Evolutionary conservation across 2,797 vertebrate species (phyloP).

Genomic region (Phalloptychus januarius): DNA sequence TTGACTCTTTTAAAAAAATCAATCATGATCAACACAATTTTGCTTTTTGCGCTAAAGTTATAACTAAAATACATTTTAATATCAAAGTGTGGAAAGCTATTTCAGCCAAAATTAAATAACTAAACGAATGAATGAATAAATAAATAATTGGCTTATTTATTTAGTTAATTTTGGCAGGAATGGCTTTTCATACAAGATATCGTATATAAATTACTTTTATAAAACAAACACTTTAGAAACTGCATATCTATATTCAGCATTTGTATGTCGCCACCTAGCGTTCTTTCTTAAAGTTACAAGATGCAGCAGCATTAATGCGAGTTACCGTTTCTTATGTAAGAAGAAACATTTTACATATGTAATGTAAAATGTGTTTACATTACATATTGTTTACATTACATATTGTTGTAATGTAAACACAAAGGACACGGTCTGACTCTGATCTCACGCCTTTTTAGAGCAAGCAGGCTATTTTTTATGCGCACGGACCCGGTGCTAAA

Average conservation of each 20-base stretch:
- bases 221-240: not conserved
- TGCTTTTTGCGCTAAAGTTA: not conserved
- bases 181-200: no score
- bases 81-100: not conserved
- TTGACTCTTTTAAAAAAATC: not conserved
- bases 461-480: not conserved
- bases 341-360: no score
- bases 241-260: not conserved
- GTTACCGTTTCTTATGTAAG: not conserved
- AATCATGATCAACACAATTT: not conserved
- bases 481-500: not conserved
- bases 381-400: not conserved
- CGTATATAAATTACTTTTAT: not conserved
- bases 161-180: no score
- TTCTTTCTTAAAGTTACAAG: slow-evolving; percentile 3
- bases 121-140: not conserved
- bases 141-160: no score
- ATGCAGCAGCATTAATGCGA: not conserved
- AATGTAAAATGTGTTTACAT: no score
- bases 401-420: not conserved
- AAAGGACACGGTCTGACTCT: not conserved
- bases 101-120: not conserved
- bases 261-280: slow-evolving; percentile 62
- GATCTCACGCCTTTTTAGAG: not conserved
- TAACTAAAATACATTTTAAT: not conserved